Conservation (phyloP, 2,888 invertebrate species). For the Celastrina argiolus region DNA sequence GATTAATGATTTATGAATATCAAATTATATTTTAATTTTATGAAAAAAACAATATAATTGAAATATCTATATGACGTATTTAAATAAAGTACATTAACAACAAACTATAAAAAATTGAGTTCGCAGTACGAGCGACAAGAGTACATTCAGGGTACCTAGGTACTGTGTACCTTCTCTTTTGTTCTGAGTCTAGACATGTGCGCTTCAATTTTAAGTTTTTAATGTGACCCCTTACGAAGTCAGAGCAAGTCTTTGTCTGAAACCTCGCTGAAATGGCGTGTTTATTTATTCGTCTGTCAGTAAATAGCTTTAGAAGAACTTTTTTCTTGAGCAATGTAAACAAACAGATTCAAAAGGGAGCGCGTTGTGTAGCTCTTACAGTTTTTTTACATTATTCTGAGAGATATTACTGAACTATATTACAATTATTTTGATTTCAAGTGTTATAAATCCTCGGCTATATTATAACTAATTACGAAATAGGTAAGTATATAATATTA, state of each 20-base stretch:
- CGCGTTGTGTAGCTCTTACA: not conserved
- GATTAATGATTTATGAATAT: too few species aligned
- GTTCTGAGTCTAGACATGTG: not conserved
- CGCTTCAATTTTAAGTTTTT: slow-evolving; percentile 5
- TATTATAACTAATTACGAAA: too few species aligned
- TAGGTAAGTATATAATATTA: too few species aligned
- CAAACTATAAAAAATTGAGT: too few species aligned
- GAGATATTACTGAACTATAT: not conserved
- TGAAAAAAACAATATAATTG: too few species aligned
- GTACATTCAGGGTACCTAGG: not conserved
- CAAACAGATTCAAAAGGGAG: not conserved
- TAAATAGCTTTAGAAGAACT: not conserved
- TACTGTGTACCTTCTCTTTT: not conserved
- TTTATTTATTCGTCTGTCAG: slow-evolving; percentile 7
- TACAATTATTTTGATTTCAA: too few species aligned
- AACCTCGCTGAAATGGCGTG: not conserved
- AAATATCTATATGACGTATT: too few species aligned
- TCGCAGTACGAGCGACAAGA: not conserved
- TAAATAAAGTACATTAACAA: too few species aligned
- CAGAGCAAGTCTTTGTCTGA: not conserved
- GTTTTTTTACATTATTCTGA: not conserved
- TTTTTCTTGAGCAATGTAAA: slow-evolving; percentile 9
- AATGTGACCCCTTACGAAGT: slow-evolving; percentile 7
- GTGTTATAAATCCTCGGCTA: too few species aligned
- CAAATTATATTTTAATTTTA: too few species aligned